Conservation (phyloP, 2,888 invertebrate species). For the Palloptera scutellata region DNA sequence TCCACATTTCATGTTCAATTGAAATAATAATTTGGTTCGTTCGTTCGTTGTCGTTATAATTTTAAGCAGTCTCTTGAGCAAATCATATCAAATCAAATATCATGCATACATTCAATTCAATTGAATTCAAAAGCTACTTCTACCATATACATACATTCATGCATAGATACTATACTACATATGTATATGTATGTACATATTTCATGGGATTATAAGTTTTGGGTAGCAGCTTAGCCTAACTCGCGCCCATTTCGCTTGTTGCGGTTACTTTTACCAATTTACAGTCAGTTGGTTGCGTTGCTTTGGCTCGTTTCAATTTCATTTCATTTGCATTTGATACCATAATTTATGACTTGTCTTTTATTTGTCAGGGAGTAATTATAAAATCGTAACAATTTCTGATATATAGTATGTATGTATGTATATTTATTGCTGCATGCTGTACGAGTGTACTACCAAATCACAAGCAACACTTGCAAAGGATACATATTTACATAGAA, state of each 20-base stretch:
- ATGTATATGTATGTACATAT: conserved; percentile 23
- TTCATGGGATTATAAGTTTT: conserved; percentile 29
- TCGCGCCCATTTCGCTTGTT: no score
- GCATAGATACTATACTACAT: no score
- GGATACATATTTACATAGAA: no score
- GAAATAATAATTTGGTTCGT: not conserved
- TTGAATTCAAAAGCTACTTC: no score
- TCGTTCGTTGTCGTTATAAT: not conserved
- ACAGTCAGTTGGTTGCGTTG: conserved; percentile 4
- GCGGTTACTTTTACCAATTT: not conserved
- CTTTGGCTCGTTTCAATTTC: not conserved
- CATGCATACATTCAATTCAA: not conserved
- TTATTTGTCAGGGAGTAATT: conserved; percentile 51
- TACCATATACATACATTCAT: no score
- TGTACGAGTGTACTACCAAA: not conserved
- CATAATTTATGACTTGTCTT: conserved; percentile 52
- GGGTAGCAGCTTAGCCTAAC: not conserved
- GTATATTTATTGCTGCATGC: no score
- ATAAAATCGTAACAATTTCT: conserved; percentile 50
- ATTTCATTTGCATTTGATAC: conserved; percentile 47
- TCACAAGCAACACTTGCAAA: not conserved
- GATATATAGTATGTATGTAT: no score
- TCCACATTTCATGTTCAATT: conserved; percentile 1
- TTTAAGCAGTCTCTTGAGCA: conserved; percentile 22
- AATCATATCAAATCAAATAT: conserved; percentile 9